Conservation (phyloP, 1,140 invertebrate genomes). For the Aphidius gifuensis region DNA sequence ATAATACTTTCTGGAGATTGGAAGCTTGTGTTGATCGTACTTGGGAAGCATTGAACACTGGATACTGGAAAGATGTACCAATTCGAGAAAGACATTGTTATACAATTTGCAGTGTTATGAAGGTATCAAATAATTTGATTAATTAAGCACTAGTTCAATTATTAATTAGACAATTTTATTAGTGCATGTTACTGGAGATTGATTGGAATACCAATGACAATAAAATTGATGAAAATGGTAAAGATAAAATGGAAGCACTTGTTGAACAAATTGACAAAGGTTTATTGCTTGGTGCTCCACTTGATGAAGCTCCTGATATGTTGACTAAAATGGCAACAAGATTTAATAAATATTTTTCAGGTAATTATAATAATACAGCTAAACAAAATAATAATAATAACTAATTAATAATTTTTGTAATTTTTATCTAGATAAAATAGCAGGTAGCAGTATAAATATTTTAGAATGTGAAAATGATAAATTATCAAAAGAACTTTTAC, state of each 20-base stretch:
- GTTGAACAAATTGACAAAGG: constrained; percentile 78
- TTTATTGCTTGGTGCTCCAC: constrained; percentile 74
- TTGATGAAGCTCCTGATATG: constrained; percentile 53
- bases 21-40: constrained; percentile 67
- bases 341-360: constrained; percentile 42
- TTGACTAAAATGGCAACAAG: constrained; percentile 58
- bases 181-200: constrained; percentile 40
- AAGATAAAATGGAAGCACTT: constrained; percentile 51
- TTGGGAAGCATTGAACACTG: constrained; percentile 81
- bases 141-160: constrained; percentile 11
- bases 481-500: constrained; percentile 29
- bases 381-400: constrained; percentile 7
- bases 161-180: constrained; percentile 26
- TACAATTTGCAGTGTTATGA: constrained; percentile 62
- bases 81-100: constrained; percentile 60
- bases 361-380: constrained; percentile 32
- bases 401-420: constrained; percentile 1
- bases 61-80: constrained; percentile 79
- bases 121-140: constrained; percentile 45
- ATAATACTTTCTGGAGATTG: constrained; percentile 46
- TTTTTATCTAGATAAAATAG: constrained; percentile 9
- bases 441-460: constrained; percentile 6
- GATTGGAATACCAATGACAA: constrained; percentile 19
- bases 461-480: constrained; percentile 28
- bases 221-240: constrained; percentile 23